Evolutionary conservation across 2,888 invertebrate species (phyloP), one percentile per base, ranked within the genome.

Genomic region (Idaea biselata): DNA sequence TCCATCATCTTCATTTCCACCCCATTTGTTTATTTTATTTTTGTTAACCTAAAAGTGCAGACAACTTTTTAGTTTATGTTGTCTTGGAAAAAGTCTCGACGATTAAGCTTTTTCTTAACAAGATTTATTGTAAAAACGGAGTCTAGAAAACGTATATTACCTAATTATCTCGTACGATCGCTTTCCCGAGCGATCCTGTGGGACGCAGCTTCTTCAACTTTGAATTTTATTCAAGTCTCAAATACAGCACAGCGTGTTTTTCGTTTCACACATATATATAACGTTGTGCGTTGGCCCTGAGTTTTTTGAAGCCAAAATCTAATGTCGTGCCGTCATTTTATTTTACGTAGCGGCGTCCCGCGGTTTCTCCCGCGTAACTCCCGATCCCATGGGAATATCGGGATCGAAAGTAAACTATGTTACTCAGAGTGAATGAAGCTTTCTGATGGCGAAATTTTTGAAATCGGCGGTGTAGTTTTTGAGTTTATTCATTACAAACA

Each of bases 181-280:
- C 11, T 8, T 14, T 44, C 33, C 8, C 11, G 17, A 7, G 18
- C 56, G 18, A 56, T 18, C 55, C 16, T 17, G 16, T n/a, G 7
- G 8, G 56, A 56, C 18, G 18, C 18, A 56, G 44, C 44, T 44
- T 14, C 11, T 56, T 56, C 56, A 56, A 56, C 11, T 14, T 56
- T n/a, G 55, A 16, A 55, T 56, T 56, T 56, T 56, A 56, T 11
- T 56, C 17, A 18, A 56, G 18, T 56, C 18, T 16, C 56, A 44
- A 44, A 14, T 25, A 25, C 25, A 25, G 25, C 25, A 25, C 44
- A 7, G 44, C 14, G 44, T 11, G 44, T 44, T 44, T 8, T 25
- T 25, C 25, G 25, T 25, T 25, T 25, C 3, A 25, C 25, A 25
- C 44, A 44, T 8, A 11, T 1, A 8, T 44, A 11, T 8, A 44